Conservation (phyloP, 2,113 vertebrate genomes). For the human (Homo sapiens) region GRCh38 chr5:19983501-19984000, state of each 20-base stretch:
- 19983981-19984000: neutral
- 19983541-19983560: neutral
- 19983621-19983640: neutral
- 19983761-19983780: neutral
- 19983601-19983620: neutral
- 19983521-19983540: neutral
- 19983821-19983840: neutral
- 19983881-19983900: neutral
- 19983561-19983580: neutral
- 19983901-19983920: neutral
- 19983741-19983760: neutral
- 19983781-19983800: neutral
- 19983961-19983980: neutral
- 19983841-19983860: neutral
- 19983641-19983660: neutral
- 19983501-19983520: neutral
- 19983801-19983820: neutral
- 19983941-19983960: neutral
- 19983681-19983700: fast-evolving
- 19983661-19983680: fast-evolving
- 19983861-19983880: neutral
- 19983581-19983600: neutral
- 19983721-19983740: neutral
- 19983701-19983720: neutral
- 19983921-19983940: neutral